Conservation (phyloP, 1,140 invertebrate genomes). For the Nebria ingens region DNA sequence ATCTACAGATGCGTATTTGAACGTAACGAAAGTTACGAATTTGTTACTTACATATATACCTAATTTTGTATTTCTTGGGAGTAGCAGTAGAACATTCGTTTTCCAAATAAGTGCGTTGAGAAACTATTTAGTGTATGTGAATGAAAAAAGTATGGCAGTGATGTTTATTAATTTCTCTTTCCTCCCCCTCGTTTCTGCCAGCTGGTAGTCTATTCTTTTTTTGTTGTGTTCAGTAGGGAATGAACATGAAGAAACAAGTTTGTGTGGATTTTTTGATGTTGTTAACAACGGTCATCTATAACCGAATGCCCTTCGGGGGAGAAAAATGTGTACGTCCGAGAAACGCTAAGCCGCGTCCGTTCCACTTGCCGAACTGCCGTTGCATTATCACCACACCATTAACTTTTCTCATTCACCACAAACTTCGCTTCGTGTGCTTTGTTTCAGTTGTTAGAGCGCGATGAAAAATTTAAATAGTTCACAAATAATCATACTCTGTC, state of each 20-base stretch:
- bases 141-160: no score
- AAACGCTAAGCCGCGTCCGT: neutral
- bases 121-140: no score
- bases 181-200: no score
- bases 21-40: no score
- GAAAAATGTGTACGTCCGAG: neutral
- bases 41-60: no score
- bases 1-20: no score
- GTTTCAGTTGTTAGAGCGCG: neutral
- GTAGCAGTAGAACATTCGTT: no score
- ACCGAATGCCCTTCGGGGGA: neutral
- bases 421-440: neutral
- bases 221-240: neutral
- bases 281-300: slow-evolving; percentile 7
- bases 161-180: no score
- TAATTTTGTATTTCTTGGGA: no score
- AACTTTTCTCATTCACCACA: neutral
- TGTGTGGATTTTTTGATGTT: neutral
- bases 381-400: slow-evolving; percentile 4
- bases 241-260: neutral
- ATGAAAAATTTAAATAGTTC: neutral
- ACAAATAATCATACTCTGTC: no score
- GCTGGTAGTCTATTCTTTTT: no score
- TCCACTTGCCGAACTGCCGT: neutral
- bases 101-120: no score